phyloP scores from a whole-genome alignment of 1,140 invertebrate species.

The Trichonephila clavata region DNA sequence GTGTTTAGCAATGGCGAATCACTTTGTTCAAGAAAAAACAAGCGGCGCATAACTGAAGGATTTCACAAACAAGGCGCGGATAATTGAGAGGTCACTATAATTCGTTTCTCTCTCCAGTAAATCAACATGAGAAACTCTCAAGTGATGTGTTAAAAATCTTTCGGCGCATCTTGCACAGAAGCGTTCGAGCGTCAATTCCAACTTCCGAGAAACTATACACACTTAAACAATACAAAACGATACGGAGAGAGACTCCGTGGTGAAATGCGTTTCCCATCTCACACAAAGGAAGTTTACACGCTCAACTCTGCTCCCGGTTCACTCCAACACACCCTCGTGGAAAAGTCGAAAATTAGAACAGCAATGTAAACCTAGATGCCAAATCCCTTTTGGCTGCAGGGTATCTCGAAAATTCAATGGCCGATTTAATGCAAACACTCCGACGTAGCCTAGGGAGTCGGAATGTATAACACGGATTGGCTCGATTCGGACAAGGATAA shows the following conservation, averaged over 20 bases:
- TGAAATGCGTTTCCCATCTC: not conserved
- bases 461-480: constrained; percentile 72
- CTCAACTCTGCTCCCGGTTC: not conserved
- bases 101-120: not conserved
- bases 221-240: constrained; percentile 60
- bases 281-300: constrained; percentile 56
- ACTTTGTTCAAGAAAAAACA: not conserved
- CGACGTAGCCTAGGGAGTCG: constrained; percentile 22
- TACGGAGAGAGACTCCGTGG: constrained; percentile 4
- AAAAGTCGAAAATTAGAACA: constrained; percentile 72
- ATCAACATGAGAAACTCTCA: not conserved
- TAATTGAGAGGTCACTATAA: not conserved
- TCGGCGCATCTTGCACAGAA: constrained; percentile 40
- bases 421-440: constrained; percentile 75
- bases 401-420: constrained; percentile 71
- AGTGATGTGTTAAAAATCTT: constrained; percentile 43
- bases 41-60: not conserved
- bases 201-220: constrained; percentile 46
- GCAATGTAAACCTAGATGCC: constrained; percentile 68
- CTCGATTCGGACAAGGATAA: constrained; percentile 70
- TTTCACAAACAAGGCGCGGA: not conserved
- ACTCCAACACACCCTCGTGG: constrained; percentile 14
- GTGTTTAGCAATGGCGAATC: too few relatives aligned
- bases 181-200: constrained; percentile 26
- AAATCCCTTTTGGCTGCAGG: constrained; percentile 45